Base-by-base conservation (phyloP, 2,113 vertebrate species). In the Macquaria ambigua region DNA sequence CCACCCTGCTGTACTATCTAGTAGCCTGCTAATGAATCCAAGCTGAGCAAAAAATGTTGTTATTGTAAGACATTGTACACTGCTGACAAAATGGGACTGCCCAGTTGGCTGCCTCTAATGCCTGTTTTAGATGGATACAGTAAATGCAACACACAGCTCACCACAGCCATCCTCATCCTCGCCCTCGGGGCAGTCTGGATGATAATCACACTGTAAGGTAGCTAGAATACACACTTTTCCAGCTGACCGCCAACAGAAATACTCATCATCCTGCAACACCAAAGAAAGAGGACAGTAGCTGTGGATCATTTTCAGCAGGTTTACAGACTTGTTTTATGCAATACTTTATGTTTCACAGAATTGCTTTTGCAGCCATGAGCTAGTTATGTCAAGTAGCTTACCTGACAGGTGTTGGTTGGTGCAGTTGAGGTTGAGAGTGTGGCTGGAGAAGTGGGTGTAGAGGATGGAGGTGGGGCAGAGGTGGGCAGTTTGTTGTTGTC, bases 161-260 rank as follows among this genome's bases (percentile, higher is more conserved):
- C 96, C 92, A 21, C 93, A 95, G 68, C 59, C 85, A 0, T 89
- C 91, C 85, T 95, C 94, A 37, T 93, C 84, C 70, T 94, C 92
- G 50, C 90, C 94, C 18, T 89, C 71, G 0, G 94, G 92, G 61
- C 64, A 94, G 92, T 95, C 89, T 59, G 88, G 50, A 10, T 37
- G 71, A 84, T 95, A 95, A 86, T 94, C 25, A 84, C 93, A 95
- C 75, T 83, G 84, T 46, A 77, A 23, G 6, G 46, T 63, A 6
- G 72, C 81, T n/a, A 15, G 63, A 68, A 96, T 83, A 79, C 94
- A 96, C 3, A 73, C 75, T 25, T 73, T 43, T 21, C 4, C 84
- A 4, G 18, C 58, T 25, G 94, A 95, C 23, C 68, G 83, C 92
- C 94, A 94, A 85, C 94, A 96, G 74, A 89, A 90, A 79, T 96